Conservation (phyloP, 1,140 invertebrate genomes). For the Venustaconcha ellipsiformis region DNA sequence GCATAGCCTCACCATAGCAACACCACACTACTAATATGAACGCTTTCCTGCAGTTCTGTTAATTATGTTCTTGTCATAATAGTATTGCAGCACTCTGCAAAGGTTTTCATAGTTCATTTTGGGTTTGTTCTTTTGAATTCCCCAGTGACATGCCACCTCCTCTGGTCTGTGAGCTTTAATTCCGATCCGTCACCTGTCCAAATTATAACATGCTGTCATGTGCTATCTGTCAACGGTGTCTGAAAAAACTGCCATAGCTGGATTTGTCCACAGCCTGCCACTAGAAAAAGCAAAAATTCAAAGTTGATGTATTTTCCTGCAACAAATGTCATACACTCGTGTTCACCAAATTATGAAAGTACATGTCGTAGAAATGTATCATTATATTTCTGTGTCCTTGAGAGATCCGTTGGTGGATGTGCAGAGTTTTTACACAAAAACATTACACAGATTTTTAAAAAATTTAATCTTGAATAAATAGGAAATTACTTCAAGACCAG, state of each 20-base stretch:
- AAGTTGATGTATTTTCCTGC: too few relatives aligned
- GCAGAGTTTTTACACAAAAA: too few relatives aligned
- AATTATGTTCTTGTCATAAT: constrained; percentile 99
- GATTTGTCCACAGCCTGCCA: constrained; percentile 66
- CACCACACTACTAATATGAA: constrained; percentile 72
- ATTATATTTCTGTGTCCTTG: too few relatives aligned
- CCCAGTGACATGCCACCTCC: constrained; percentile 97
- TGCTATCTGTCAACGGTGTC: constrained; percentile 95
- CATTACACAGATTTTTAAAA: too few relatives aligned
- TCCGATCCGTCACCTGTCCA: constrained; percentile 99
- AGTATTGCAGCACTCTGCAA: constrained; percentile 94
- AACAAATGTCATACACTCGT: too few relatives aligned
- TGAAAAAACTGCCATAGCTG: constrained; percentile 96
- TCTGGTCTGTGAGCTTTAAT: constrained; percentile 98
- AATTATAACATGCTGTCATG: constrained; percentile 95
- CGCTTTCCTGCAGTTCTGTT: constrained; percentile 93
- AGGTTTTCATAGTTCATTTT: constrained; percentile 99
- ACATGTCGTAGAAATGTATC: too few relatives aligned
- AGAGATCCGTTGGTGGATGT: too few relatives aligned
- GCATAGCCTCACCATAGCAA: too few relatives aligned
- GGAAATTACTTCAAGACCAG: too few relatives aligned
- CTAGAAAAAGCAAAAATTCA: too few relatives aligned
- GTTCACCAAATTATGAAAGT: too few relatives aligned
- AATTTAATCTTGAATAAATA: too few relatives aligned
- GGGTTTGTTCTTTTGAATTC: constrained; percentile 97